Evolutionary conservation across 1,140 invertebrate genomes (phyloP).

Genomic region (Heliconius congener): DNA sequence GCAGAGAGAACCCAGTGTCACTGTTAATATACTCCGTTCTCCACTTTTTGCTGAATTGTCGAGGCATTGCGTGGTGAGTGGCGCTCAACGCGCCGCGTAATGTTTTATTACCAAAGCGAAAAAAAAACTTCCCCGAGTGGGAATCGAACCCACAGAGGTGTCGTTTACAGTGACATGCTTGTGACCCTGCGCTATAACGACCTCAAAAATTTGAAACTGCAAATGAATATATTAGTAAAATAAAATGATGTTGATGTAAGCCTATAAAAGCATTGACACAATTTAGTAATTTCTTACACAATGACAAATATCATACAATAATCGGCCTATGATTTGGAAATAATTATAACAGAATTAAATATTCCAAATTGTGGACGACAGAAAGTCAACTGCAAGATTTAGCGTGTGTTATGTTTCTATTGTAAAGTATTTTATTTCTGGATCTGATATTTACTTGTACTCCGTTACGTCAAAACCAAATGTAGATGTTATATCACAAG

Average conservation of each 20-base stretch:
- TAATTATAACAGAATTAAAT: conserved; percentile 49
- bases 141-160: too few relatives aligned
- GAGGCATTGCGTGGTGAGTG: too few relatives aligned
- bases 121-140: too few relatives aligned
- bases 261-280: neutral
- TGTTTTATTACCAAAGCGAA: too few relatives aligned
- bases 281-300: conserved; percentile 2
- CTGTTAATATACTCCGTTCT: too few relatives aligned
- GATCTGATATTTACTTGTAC: conserved; percentile 50
- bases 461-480: neutral
- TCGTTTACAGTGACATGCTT: too few relatives aligned
- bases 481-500: neutral
- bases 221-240: too few relatives aligned
- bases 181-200: too few relatives aligned
- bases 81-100: too few relatives aligned
- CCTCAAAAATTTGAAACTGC: too few relatives aligned
- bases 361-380: conserved; percentile 43
- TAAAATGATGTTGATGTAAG: neutral
- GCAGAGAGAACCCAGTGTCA: too few relatives aligned
- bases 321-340: conserved; percentile 25
- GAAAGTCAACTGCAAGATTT: conserved; percentile 62
- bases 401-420: conserved; percentile 39
- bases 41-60: too few relatives aligned
- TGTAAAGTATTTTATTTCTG: conserved; percentile 30
- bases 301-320: neutral